Evolutionary conservation across 1,140 invertebrate genomes (phyloP), one percentile per base, ranked within the genome.

Genomic region (Battus philenor): DNA sequence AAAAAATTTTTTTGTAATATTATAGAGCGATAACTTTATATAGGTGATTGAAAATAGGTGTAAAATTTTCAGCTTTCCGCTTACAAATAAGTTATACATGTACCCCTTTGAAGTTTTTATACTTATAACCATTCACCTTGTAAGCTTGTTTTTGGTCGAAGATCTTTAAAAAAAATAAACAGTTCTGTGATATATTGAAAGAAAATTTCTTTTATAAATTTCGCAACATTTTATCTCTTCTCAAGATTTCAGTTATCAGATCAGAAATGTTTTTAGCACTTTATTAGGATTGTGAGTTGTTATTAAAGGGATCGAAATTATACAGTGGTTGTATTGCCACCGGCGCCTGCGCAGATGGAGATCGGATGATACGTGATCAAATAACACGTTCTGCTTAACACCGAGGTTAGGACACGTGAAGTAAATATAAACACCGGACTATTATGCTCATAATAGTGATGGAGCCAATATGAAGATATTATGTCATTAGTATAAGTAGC

Each of bases 231-330:
- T n/a, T n/a, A n/a, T n/a, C n/a, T n/a, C n/a, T n/a, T n/a, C n/a
- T n/a, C 18, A 20, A 7, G 20, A 36, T 22, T 20, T 36, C 20
- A 11, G 18, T n/a, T 36, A 36, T 36, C 33, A 22, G 33, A 22
- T 36, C 2, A 7, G 8, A 22, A 22, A 36, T n/a, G 12, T 9
- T 12, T 62, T 77, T 76, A 81, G 56, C 74, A 78, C 72, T 72
- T 59, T 63, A 71, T 79, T 75, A 79, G 75, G 60, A 68, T 67
- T 56, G 55, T 51, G 50, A 49, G 47, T 61, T 68, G 67, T 69
- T 72, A 68, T 67, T 65, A 59, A 51, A 63, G 61, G 65, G 51
- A 54, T 47, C 50, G 50, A 75, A 79, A 77, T 77, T 68, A 69
- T 47, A 69, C 44, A 31, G 39, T 36, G 50, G 57, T 50, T 29